Conservation (phyloP, 2,888 invertebrate species). For the Apodemia hepburni region DNA sequence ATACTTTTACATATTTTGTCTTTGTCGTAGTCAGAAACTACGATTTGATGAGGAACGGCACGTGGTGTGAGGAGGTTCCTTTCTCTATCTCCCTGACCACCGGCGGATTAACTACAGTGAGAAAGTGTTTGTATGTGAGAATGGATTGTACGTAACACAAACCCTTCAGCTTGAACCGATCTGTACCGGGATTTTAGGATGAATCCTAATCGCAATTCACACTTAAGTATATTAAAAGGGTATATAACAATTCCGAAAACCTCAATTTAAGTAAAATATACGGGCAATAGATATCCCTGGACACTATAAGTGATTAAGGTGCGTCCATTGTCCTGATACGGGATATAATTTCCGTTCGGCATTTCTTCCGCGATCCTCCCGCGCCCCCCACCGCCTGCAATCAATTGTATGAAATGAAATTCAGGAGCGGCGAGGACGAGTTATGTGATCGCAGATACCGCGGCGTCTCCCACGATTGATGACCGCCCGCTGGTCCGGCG, state of each 20-base stretch:
- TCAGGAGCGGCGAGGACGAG: conserved; percentile 3
- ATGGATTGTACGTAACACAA: too few relatives aligned
- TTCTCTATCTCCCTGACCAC: too few relatives aligned
- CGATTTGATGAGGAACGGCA: too few relatives aligned
- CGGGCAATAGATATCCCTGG: not conserved
- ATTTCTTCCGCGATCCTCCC: not conserved
- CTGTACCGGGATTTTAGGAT: too few relatives aligned
- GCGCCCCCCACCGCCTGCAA: not conserved
- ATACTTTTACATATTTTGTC: too few relatives aligned
- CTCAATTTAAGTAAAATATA: not conserved
- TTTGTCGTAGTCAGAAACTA: too few relatives aligned
- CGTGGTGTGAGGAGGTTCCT: too few relatives aligned
- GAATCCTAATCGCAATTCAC: not conserved
- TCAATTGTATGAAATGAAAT: conserved; percentile 7
- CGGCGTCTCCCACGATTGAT: not conserved
- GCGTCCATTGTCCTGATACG: conserved; percentile 9
- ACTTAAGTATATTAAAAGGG: not conserved
- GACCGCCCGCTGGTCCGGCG: not conserved
- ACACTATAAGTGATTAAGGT: not conserved
- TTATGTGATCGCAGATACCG: conserved; percentile 9
- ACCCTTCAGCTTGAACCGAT: too few relatives aligned
- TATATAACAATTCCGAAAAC: not conserved
- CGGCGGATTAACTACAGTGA: too few relatives aligned
- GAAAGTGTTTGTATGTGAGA: too few relatives aligned
- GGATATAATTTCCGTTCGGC: conserved; percentile 6